A percentile compares a stretch with the other conserved stretches of the same genome.
These are phyloP conservation scores for Tenrec ecaudatus DNA, from an alignment of 2,113 vertebrate genomes.

Conservation along the genomic window DNA sequence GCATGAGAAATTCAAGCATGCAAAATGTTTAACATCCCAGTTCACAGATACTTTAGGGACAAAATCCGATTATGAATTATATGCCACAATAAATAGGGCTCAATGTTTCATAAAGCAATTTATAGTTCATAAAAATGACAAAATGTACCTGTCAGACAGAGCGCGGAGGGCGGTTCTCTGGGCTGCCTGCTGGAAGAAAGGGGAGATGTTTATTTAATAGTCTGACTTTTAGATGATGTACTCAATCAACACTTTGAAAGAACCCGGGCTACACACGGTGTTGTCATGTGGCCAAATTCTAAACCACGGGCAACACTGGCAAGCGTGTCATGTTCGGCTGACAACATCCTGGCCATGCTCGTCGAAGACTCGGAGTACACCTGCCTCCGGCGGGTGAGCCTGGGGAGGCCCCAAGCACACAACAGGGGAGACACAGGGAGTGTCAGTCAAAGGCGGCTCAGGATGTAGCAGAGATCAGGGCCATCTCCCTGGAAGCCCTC, in stretches of 20 bases:
- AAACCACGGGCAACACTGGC: conserved; percentile 76
- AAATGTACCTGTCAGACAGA: conserved; percentile 92
- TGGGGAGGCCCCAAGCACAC: not conserved
- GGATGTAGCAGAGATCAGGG: not conserved
- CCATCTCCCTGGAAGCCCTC: not conserved
- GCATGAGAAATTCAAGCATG: conserved; percentile 90
- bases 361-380: conserved; percentile 56
- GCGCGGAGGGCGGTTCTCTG: conserved; percentile 89
- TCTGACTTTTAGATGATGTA: conserved; percentile 88
- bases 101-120: conserved; percentile 91
- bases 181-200: conserved; percentile 91
- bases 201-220: conserved; percentile 91
- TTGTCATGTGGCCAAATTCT: conserved; percentile 85
- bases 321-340: conserved; percentile 69
- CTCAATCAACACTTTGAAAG: conserved; percentile 86
- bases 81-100: conserved; percentile 90
- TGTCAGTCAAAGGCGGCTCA: conserved; percentile 20
- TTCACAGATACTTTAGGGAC: conserved; percentile 89
- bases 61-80: conserved; percentile 91
- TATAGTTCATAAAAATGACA: conserved; percentile 93
- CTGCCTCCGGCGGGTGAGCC: conserved; percentile 37
- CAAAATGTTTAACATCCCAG: conserved; percentile 90
- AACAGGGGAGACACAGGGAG: not conserved
- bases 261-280: conserved; percentile 82
- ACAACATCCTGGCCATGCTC: conserved; percentile 73